A percentile compares a stretch with the other conserved stretches of the same genome.
Conservation (phyloP, 2,888 invertebrate genomes). For the Suillia variegata region DNA sequence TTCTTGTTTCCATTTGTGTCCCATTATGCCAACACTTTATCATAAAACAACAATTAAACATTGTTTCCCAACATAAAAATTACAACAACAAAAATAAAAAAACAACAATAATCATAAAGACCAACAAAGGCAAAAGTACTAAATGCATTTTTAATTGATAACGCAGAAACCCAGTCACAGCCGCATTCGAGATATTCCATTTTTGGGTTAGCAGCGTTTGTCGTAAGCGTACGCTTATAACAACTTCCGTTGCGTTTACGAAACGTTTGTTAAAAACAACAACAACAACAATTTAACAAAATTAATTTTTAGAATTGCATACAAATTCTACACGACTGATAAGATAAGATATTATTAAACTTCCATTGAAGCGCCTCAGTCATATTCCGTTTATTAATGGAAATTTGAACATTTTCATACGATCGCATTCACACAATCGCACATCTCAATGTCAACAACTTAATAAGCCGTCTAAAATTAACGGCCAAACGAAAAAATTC, state of each 20-base stretch:
- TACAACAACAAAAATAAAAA: not conserved
- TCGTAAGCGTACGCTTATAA: no score
- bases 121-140: not conserved
- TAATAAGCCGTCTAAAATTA: no score
- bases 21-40: not conserved
- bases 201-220: not conserved
- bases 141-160: constrained; percentile 6
- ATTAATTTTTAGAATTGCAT: no score
- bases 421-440: no score
- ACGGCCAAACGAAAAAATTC: no score
- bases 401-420: no score
- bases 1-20: not conserved
- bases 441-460: constrained; percentile 1
- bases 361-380: no score
- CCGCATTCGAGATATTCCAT: not conserved
- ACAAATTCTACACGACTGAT: no score
- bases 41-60: constrained; percentile 4
- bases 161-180: not conserved
- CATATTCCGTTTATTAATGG: no score
- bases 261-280: not conserved
- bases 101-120: not conserved
- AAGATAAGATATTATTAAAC: no score
- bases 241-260: not conserved
- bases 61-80: not conserved
- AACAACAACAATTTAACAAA: no score